Evolutionary conservation across 2,888 invertebrate genomes (phyloP).

Genomic region (Eilema caniola): DNA sequence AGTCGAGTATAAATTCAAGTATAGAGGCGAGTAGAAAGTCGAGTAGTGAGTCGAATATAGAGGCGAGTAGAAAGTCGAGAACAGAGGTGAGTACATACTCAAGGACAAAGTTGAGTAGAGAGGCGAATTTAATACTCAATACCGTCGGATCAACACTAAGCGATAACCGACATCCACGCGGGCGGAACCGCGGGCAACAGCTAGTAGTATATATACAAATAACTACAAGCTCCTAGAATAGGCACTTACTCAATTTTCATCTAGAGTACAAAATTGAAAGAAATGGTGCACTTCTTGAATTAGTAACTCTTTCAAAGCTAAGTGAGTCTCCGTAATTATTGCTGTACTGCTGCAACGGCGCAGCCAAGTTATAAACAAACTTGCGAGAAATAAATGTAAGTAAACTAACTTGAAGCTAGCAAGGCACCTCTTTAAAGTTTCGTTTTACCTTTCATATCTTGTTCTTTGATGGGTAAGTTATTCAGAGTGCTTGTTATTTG

Average conservation of each 20-base stretch:
- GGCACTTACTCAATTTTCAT: neutral
- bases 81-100: no score
- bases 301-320: slow-evolving; percentile 15
- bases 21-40: no score
- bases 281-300: slow-evolving; percentile 14
- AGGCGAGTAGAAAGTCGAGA: no score
- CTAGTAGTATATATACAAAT: no score
- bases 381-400: slow-evolving; percentile 19
- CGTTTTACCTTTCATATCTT: slow-evolving; percentile 7
- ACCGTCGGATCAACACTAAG: no score
- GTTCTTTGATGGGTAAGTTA: slow-evolving; percentile 7
- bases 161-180: no score
- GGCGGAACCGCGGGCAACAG: no score
- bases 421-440: slow-evolving; percentile 17
- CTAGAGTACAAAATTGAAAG: slow-evolving; percentile 11
- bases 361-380: slow-evolving; percentile 18
- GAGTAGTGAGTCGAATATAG: no score
- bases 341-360: slow-evolving; percentile 5
- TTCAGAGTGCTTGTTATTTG: neutral
- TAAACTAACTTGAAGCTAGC: slow-evolving; percentile 17
- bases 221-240: neutral
- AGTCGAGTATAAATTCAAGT: no score
- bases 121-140: no score
- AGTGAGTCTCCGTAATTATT: slow-evolving; percentile 24
- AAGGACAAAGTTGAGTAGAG: no score